Conservation (phyloP, 2,797 vertebrate genomes). For the Anguilla obscura region DNA sequence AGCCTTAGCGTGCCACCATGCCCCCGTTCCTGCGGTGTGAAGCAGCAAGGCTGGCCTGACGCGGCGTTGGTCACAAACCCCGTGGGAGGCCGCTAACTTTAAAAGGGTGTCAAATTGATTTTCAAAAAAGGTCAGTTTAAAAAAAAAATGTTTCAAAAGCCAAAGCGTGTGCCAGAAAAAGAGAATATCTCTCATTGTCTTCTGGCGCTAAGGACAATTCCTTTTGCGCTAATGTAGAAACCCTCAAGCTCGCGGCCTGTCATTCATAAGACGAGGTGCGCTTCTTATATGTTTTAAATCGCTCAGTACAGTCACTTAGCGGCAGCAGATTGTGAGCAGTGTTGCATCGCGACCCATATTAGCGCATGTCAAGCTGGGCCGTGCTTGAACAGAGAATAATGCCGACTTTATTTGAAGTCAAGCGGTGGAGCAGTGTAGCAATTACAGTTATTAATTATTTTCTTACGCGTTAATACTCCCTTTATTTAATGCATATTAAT, state of each 20-base stretch:
- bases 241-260: background rate
- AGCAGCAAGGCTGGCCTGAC: background rate
- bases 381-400: constrained; percentile 45
- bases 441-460: constrained; percentile 70
- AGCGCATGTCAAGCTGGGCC: constrained; percentile 39
- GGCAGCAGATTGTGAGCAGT: constrained; percentile 20
- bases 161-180: background rate
- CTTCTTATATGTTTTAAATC: background rate
- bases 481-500: constrained; percentile 73
- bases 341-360: constrained; percentile 20
- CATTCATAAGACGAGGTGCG: background rate
- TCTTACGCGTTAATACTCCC: constrained; percentile 66
- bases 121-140: background rate
- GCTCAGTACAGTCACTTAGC: background rate
- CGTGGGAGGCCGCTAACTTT: background rate
- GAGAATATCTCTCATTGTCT: background rate
- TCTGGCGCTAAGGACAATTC: background rate
- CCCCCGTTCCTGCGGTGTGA: background rate
- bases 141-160: background rate
- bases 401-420: constrained; percentile 24
- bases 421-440: constrained; percentile 49
- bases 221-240: background rate
- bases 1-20: background rate
- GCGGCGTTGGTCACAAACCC: background rate
- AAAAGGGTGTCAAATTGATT: background rate